These are phyloP conservation scores for Enteromius afrohamiltoni DNA, from an alignment of 2,797 vertebrate species.

Conservation along the genomic window DNA sequence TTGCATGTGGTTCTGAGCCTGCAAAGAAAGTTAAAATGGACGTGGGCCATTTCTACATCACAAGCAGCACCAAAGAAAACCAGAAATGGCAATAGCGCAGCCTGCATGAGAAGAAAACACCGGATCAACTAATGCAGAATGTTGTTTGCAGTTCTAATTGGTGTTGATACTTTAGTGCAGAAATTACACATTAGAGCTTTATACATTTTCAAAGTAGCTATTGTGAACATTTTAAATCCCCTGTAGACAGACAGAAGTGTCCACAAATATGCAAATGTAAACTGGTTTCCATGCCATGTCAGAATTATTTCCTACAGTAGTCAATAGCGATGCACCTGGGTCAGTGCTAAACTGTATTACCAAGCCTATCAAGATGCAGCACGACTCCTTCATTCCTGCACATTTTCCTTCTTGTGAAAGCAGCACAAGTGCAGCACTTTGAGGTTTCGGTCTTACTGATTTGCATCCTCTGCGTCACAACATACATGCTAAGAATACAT, in stretches of 20 bases:
- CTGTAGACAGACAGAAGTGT: not conserved
- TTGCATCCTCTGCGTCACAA: not conserved
- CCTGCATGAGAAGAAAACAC: not conserved
- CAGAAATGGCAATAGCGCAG: not conserved
- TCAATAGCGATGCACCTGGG: not conserved
- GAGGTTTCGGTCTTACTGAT: not conserved
- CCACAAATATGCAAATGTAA: not conserved
- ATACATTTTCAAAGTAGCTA: not conserved
- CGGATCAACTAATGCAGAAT: not conserved
- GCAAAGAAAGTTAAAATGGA: not conserved
- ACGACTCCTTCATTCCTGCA: not conserved
- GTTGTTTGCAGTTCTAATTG: not conserved
- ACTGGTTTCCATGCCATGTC: not conserved
- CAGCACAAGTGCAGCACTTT: slow-evolving; percentile 7
- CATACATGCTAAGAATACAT: slow-evolving; percentile 4
- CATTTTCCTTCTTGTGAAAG: slow-evolving; percentile 11
- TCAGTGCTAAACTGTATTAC: not conserved
- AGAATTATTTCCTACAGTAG: not conserved
- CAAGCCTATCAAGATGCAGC: not conserved
- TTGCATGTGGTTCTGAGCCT: not conserved
- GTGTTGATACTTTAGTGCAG: not conserved
- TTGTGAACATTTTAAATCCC: not conserved
- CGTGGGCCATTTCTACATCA: not conserved
- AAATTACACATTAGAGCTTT: not conserved
- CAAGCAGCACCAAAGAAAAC: not conserved